These are phyloP conservation scores for Lymantria monacha DNA, from an alignment of 2,888 invertebrate genomes.

Conservation along the genomic window DNA sequence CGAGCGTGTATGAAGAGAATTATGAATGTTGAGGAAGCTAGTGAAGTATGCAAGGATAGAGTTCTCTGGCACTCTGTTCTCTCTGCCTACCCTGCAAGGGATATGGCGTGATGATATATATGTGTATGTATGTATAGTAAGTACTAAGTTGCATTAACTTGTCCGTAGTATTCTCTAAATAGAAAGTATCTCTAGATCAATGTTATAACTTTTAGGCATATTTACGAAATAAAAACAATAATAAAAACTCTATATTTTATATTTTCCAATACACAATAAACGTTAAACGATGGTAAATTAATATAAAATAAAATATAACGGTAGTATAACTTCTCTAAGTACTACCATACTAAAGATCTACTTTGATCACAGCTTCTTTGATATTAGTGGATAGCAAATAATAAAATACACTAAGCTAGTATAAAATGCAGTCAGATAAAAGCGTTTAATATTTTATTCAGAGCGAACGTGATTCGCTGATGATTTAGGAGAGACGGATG, in stretches of 20 bases:
- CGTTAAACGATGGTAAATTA: neutral
- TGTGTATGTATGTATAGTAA: no score
- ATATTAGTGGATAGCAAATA: constrained; percentile 29
- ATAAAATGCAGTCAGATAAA: constrained; percentile 14
- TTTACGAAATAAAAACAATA: no score
- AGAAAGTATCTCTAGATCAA: no score
- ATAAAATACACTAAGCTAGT: constrained; percentile 7
- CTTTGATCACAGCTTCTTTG: constrained; percentile 54
- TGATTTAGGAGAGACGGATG: constrained; percentile 80
- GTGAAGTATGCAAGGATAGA: no score
- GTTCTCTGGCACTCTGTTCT: no score
- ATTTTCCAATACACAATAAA: constrained; percentile 14
- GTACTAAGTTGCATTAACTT: no score
- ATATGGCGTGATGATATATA: no score
- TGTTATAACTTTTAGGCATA: no score
- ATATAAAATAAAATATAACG: neutral
- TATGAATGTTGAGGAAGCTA: no score
- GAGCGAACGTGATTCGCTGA: constrained; percentile 1
- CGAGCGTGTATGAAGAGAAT: no score
- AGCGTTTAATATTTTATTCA: constrained; percentile 3
- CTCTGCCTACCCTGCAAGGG: no score
- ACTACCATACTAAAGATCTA: constrained; percentile 8
- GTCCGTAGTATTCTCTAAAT: no score
- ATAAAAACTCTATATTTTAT: neutral
- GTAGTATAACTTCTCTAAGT: neutral